Evolutionary conservation across 1,140 invertebrate genomes (phyloP), one percentile per base, ranked within the genome.

Genomic region (Drosophila mauritiana): DNA sequence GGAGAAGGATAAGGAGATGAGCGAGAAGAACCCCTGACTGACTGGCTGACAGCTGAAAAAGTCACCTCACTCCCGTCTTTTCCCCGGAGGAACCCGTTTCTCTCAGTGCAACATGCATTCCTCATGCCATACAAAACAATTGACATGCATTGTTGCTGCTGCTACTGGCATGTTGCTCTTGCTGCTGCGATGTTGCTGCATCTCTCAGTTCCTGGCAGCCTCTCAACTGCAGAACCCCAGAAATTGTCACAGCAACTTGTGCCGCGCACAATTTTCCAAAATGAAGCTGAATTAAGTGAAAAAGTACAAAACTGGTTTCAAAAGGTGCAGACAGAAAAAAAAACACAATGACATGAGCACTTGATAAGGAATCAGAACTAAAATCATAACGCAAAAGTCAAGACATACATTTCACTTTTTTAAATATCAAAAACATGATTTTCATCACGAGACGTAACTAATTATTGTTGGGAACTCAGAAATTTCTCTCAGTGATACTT

Each of bases 101-200:
- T 40, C 52, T 70, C 67, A 49, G 51, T 69, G 67, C 84, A 88
- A 85, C 85, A 90, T 78, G 85, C 86, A 90, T 90, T 90, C 86
- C 82, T 82, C 61, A 57, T 90, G 86, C 81, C 86, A 86, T 76
- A 90, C 84, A 89, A 80, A 89, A 88, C 84, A 88, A 88, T 89
- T 88, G 84, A 89, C 84, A 89, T 83, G 84, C 76, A 80, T 84
- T 88, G 77, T 89, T 64, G 80, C 48, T 77, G 65, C 40, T 61
- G 61, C 34, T 64, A 43, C 22, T 40, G 53, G 42, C 31, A 12
- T 45, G 45, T 46, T 64, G 75, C 49, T 61, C 40, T 34, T 43
- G 58, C 56, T 52, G 55, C 22, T 46, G 25, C 4, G 48, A 34
- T 51, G 25, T 34, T 51, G 57, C 56, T 62, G 55, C 45, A 65